A percentile compares a stretch with the other conserved stretches of the same genome.
phyloP scores from a whole-genome alignment of 2,888 invertebrate species.

The Encarsia formosa region DNA sequence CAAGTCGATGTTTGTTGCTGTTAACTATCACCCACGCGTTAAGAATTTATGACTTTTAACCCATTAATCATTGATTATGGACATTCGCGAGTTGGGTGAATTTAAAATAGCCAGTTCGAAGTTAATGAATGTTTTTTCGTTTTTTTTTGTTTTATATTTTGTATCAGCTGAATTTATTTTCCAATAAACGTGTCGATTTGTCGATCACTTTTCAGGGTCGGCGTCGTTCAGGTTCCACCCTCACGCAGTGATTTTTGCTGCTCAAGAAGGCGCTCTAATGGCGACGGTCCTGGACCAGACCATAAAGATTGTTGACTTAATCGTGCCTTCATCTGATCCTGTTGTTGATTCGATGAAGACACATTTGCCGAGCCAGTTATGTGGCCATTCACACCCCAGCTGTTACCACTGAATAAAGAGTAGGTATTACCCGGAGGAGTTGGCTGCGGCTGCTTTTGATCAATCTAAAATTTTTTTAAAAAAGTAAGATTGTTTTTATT shows the following conservation, averaged over 20 bases:
- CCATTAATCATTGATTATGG: neutral
- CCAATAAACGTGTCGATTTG: conserved; percentile 21
- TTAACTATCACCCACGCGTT: too few relatives aligned
- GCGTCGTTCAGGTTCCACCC: conserved; percentile 47
- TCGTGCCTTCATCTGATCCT: conserved; percentile 39
- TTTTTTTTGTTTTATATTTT: conserved; percentile 8
- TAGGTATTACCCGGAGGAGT: conserved; percentile 52
- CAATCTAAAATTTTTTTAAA: conserved; percentile 38
- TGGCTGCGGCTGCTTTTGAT: conserved; percentile 47
- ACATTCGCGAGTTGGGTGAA: neutral
- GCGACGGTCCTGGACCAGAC: conserved; percentile 74
- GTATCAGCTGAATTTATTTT: conserved; percentile 18
- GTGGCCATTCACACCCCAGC: conserved; percentile 24
- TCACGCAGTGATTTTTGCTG: conserved; percentile 68
- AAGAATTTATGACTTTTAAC: too few relatives aligned
- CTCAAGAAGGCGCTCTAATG: conserved; percentile 73
- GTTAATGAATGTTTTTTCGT: conserved; percentile 5
- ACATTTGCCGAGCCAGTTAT: conserved; percentile 11
- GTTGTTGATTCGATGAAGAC: conserved; percentile 6
- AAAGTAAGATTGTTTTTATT: neutral
- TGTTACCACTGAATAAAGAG: conserved; percentile 56
- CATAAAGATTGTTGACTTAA: conserved; percentile 64
- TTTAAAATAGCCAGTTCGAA: too few relatives aligned
- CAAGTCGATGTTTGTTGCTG: too few relatives aligned
- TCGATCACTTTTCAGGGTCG: conserved; percentile 17